Evolutionary conservation across 2,888 invertebrate genomes (phyloP).

Genomic region (Caenorhabditis sp.): DNA sequence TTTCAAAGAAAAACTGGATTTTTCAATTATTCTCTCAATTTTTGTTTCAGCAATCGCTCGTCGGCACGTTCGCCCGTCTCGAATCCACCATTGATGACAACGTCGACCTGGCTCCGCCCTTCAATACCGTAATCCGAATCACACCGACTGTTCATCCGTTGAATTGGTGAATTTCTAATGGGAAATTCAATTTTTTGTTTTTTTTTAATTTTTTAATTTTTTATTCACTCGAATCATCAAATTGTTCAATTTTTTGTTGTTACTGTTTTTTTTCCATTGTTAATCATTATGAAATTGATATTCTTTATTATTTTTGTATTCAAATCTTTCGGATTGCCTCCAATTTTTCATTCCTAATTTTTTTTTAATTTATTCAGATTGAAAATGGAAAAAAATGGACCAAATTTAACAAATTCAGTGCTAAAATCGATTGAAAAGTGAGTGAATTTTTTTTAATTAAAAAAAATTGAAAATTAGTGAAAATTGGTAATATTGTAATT

Average conservation of each 20-base stretch:
- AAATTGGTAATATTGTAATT: too few relatives aligned
- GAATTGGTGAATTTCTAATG: constrained; percentile 25
- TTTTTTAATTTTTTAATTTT: not conserved
- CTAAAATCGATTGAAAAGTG: too few relatives aligned
- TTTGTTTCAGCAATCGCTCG: constrained; percentile 52
- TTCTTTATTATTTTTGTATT: constrained; percentile 15
- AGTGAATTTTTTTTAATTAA: too few relatives aligned
- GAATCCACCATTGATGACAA: constrained; percentile 36
- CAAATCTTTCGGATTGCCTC: too few relatives aligned
- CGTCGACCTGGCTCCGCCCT: not conserved
- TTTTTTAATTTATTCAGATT: too few relatives aligned
- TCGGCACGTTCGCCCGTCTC: constrained; percentile 52
- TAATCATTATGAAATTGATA: not conserved
- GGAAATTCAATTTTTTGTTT: constrained; percentile 13
- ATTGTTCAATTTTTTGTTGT: constrained; percentile 13
- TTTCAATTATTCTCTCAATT: constrained; percentile 1
- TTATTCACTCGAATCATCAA: not conserved
- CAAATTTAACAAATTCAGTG: too few relatives aligned
- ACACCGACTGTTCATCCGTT: constrained; percentile 32
- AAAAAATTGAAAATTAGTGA: too few relatives aligned
- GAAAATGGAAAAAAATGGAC: too few relatives aligned
- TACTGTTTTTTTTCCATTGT: constrained; percentile 11
- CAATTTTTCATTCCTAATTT: too few relatives aligned
- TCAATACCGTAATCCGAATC: constrained; percentile 42
- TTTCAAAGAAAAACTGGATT: not conserved